Conservation (phyloP, 2,888 invertebrate genomes). For the Branchipolynoe longqiensis region DNA sequence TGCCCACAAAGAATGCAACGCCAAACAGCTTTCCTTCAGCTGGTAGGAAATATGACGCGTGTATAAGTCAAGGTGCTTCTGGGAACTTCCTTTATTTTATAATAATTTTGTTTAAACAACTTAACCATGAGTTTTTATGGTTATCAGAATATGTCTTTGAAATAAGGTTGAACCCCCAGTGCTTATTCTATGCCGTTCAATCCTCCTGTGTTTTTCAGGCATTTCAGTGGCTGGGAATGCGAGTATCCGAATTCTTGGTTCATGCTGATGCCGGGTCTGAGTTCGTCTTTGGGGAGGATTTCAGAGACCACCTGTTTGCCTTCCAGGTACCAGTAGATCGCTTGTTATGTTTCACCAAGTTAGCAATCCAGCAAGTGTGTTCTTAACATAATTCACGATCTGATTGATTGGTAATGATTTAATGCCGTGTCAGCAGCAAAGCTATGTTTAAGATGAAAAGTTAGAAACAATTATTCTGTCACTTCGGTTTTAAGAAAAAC, state of each 20-base stretch:
- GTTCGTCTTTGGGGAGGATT: constrained; percentile 89
- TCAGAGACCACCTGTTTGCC: constrained; percentile 86
- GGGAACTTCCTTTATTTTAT: too few species aligned
- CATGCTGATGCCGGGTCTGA: constrained; percentile 85
- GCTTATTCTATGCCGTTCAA: too few species aligned
- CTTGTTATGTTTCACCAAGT: neutral
- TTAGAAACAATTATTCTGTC: too few species aligned
- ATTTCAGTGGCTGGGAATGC: constrained; percentile 85
- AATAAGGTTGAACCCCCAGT: too few species aligned
- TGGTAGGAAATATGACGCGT: too few species aligned
- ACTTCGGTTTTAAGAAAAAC: too few species aligned
- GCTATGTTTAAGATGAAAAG: too few species aligned
- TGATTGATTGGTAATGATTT: too few species aligned
- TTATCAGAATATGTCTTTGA: neutral
- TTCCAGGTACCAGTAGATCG: constrained; percentile 86
- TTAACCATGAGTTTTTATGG: neutral
- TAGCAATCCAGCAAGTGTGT: neutral
- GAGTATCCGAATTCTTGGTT: constrained; percentile 68
- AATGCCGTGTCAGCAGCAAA: too few species aligned
- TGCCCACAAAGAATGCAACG: too few species aligned
- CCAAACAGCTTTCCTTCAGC: too few species aligned
- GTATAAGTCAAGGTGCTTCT: neutral
- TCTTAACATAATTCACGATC: neutral
- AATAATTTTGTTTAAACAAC: neutral
- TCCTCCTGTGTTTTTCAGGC: constrained; percentile 83